phyloP scores from a whole-genome alignment of 1,140 invertebrate genomes.

The Calycopis cecrops region DNA sequence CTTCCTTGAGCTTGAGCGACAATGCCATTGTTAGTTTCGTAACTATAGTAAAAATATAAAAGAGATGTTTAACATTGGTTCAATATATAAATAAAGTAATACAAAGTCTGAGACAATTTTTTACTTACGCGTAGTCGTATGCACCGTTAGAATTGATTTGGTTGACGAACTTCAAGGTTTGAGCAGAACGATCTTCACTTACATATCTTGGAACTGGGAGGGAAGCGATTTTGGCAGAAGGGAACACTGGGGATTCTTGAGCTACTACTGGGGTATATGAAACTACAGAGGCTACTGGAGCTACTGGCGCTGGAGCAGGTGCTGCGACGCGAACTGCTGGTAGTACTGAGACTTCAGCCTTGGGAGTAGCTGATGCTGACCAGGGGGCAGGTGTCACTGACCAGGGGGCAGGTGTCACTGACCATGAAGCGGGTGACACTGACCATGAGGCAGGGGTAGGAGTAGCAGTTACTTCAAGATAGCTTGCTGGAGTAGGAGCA shows the following conservation, averaged over 20 bases:
- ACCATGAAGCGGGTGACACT: too few relatives aligned
- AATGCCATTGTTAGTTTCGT: conserved; percentile 4
- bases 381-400: too few relatives aligned
- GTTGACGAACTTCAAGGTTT: conserved; percentile 3
- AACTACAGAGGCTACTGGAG: not conserved
- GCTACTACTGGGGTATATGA: not conserved
- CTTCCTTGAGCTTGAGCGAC: not conserved
- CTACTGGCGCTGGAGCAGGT: not conserved
- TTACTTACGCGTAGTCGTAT: not conserved
- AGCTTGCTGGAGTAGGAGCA: too few relatives aligned
- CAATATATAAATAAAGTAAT: too few relatives aligned
- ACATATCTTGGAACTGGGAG: not conserved
- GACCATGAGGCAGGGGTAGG: not conserved
- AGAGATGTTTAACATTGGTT: too few relatives aligned
- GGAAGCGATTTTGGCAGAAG: not conserved
- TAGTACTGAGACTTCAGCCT: not conserved
- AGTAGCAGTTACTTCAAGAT: not conserved
- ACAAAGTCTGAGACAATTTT: not conserved
- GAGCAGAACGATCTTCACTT: not conserved
- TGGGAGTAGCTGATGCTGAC: too few relatives aligned
- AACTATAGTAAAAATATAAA: conserved; percentile 1
- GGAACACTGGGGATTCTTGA: too few relatives aligned
- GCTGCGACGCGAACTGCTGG: not conserved
- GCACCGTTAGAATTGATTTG: not conserved
- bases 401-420: too few relatives aligned